Evolutionary conservation across 1,140 invertebrate genomes (phyloP).

Genomic region (Camponotus vicinus): DNA sequence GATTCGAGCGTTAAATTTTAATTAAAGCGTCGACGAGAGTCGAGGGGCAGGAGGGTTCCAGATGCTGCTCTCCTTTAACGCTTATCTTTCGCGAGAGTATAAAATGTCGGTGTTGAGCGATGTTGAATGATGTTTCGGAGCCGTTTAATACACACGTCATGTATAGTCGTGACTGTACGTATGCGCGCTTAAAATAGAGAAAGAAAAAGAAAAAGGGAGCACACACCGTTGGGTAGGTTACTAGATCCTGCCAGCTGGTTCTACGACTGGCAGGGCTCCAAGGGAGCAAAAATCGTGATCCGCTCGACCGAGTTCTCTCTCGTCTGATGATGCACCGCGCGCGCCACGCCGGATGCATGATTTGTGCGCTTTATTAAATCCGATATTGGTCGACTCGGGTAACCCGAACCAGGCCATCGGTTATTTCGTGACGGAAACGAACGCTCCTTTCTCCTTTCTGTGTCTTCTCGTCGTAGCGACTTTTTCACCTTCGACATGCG

Average conservation of each 20-base stretch:
- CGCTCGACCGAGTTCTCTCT: slow-evolving; percentile 34
- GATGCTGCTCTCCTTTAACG: neutral
- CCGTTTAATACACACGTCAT: slow-evolving; percentile 48
- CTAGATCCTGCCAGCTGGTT: slow-evolving; percentile 69
- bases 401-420: slow-evolving; percentile 68
- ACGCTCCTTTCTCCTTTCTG: slow-evolving; percentile 15
- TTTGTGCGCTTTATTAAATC: slow-evolving; percentile 80
- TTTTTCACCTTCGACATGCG: slow-evolving; percentile 56
- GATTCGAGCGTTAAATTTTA: slow-evolving; percentile 34
- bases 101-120: slow-evolving; percentile 58
- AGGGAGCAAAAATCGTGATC: slow-evolving; percentile 71
- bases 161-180: slow-evolving; percentile 17
- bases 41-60: neutral
- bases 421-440: slow-evolving; percentile 65
- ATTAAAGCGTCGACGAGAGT: slow-evolving; percentile 33
- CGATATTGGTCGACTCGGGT: slow-evolving; percentile 75
- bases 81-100: slow-evolving; percentile 36
- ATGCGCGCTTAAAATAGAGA: neutral
- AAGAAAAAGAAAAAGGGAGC: slow-evolving; percentile 13
- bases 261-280: slow-evolving; percentile 74
- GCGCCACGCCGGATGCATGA: slow-evolving; percentile 72
- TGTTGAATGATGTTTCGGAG: slow-evolving; percentile 41
- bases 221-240: neutral
- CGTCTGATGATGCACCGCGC: slow-evolving; percentile 63
- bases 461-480: neutral